A percentile compares a stretch with the other conserved stretches of the same genome.
Evolutionary conservation across 2,797 vertebrate genomes (phyloP).

Genomic region (Neoniphon sammara): DNA sequence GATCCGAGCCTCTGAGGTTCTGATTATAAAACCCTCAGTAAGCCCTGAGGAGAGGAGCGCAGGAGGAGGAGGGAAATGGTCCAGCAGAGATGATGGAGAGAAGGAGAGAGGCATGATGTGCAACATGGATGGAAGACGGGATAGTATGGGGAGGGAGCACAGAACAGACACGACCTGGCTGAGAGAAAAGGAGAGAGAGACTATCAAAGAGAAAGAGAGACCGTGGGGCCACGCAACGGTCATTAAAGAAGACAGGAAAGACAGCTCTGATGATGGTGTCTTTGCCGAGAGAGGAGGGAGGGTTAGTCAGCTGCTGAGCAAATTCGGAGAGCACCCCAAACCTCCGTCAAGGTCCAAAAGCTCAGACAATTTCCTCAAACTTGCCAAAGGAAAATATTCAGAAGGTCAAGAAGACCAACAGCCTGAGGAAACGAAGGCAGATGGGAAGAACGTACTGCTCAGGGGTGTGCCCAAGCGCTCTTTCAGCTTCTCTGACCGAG

Average conservation of each 20-base stretch:
- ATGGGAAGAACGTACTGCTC: constrained; percentile 25
- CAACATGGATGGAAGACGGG: constrained; percentile 53
- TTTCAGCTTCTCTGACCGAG: constrained; percentile 81
- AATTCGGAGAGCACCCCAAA: constrained; percentile 82
- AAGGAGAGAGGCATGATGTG: constrained; percentile 28
- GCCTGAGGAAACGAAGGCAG: constrained; percentile 35
- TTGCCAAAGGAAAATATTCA: constrained; percentile 58
- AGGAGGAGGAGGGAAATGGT: constrained; percentile 22
- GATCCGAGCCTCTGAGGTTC: constrained; percentile 82
- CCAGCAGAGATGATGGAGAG: constrained; percentile 61
- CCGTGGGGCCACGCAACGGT: constrained; percentile 65
- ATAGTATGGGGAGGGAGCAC: constrained; percentile 51
- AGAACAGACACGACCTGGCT: constrained; percentile 65
- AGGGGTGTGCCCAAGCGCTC: constrained; percentile 79
- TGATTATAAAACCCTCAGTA: constrained; percentile 80
- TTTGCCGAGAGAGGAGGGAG: constrained; percentile 75
- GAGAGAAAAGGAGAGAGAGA: constrained; percentile 64
- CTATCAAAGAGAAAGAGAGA: constrained; percentile 59
- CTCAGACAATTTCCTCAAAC: constrained; percentile 75
- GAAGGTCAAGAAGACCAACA: constrained; percentile 58
- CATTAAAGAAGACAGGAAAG: constrained; percentile 66
- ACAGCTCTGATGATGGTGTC: constrained; percentile 61
- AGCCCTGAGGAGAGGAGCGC: constrained; percentile 60
- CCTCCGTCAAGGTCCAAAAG: constrained; percentile 82
- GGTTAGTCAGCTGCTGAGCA: constrained; percentile 86